phyloP scores from a whole-genome alignment of 64 coral and sea anemone species.

The Hydrozoanthus tunicans region DNA sequence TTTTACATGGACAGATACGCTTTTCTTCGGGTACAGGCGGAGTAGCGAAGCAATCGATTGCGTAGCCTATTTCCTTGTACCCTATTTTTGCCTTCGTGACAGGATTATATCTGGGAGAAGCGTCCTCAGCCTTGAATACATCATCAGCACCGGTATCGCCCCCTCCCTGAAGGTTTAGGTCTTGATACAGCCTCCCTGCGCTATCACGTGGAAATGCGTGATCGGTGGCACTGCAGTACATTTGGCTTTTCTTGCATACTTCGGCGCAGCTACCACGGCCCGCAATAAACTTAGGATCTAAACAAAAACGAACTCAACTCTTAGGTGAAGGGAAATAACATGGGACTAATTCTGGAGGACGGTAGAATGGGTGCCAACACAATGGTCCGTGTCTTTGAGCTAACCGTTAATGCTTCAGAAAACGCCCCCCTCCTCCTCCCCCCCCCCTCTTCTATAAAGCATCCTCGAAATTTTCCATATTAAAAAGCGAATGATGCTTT shows the following conservation, averaged over 20 bases:
- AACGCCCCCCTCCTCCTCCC: too few relatives aligned
- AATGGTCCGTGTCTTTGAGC: too few relatives aligned
- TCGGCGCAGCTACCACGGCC: not conserved
- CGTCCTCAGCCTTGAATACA: not conserved
- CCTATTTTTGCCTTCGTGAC: not conserved
- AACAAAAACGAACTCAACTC: too few relatives aligned
- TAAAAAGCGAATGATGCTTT: too few relatives aligned
- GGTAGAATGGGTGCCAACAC: too few relatives aligned
- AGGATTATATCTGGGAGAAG: not conserved
- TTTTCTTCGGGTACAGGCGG: not conserved
- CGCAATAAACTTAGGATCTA: too few relatives aligned
- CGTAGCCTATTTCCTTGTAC: not conserved
- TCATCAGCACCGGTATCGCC: not conserved
- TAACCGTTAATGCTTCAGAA: too few relatives aligned
- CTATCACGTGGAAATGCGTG: not conserved
- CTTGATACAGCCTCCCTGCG: not conserved
- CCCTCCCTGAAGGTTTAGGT: not conserved
- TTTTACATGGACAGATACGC: constrained; percentile 15
- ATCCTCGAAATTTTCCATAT: too few relatives aligned
- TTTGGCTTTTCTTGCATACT: not conserved
- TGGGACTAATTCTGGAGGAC: too few relatives aligned
- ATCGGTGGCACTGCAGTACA: constrained; percentile 16
- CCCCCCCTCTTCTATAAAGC: too few relatives aligned
- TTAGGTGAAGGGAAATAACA: too few relatives aligned
- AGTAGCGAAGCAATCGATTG: not conserved